phyloP scores from a whole-genome alignment of 92 coral and sea anemone genomes.

The Porites evermanni region DNA sequence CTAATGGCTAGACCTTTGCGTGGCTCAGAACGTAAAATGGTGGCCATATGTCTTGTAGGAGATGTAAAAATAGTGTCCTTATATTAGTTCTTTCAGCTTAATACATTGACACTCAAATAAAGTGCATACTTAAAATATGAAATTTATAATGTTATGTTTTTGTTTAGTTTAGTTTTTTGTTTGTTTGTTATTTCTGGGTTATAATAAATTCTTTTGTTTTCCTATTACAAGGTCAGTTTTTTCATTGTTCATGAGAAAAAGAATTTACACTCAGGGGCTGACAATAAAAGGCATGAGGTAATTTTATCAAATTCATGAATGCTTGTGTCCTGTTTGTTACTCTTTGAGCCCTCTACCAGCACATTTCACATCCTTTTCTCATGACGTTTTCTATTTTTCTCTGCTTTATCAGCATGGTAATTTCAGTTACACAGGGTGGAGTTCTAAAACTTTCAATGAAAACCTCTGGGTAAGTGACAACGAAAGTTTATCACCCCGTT shows the following conservation, averaged over 20 bases:
- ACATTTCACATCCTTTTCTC: too few species aligned
- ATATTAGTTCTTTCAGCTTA: too few species aligned
- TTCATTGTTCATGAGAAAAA: constrained; percentile 23
- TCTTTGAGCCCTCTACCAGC: too few species aligned
- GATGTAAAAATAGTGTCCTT: too few species aligned
- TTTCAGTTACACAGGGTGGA: constrained; percentile 82
- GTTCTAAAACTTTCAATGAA: constrained; percentile 51
- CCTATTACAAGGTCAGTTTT: constrained; percentile 80
- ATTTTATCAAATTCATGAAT: background rate
- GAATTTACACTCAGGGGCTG: constrained; percentile 67
- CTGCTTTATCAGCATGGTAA: background rate
- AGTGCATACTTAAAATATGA: too few species aligned
- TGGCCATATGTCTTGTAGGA: too few species aligned
- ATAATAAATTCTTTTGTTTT: background rate
- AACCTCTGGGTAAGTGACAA: constrained; percentile 79
- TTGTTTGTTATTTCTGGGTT: background rate
- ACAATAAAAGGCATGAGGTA: constrained; percentile 49
- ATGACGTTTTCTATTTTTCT: background rate
- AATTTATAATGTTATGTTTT: too few species aligned
- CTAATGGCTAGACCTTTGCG: too few species aligned
- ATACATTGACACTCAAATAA: too few species aligned
- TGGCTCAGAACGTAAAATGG: too few species aligned
- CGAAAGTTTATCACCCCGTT: too few species aligned
- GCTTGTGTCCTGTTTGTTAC: too few species aligned
- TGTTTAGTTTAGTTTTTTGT: background rate